These are phyloP conservation scores for Biston stratarius DNA, from an alignment of 2,888 invertebrate species.

Conservation along the genomic window DNA sequence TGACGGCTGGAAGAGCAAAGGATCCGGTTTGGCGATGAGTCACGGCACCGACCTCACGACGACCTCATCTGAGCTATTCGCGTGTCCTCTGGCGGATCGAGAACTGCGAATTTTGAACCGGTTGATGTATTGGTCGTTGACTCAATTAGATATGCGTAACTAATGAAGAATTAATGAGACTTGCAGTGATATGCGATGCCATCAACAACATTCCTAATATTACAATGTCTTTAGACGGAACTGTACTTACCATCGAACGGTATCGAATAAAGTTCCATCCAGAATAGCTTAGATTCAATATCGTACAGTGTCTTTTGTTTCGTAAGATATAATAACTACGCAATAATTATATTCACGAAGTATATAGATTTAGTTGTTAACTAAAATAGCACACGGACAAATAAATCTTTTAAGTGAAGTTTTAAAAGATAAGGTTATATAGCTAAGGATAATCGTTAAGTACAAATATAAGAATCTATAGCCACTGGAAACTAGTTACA, in stretches of 20 bases:
- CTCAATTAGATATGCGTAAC: conserved; percentile 1
- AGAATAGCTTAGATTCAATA: no score
- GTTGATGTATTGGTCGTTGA: not conserved
- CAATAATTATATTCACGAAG: no score
- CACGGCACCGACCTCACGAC: conserved; percentile 69
- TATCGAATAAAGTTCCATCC: no score
- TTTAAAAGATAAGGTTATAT: not conserved
- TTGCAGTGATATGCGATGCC: not conserved
- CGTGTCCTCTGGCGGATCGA: conserved; percentile 49
- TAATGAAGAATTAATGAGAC: not conserved
- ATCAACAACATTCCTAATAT: no score
- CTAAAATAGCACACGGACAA: no score
- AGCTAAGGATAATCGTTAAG: not conserved
- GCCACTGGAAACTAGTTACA: conserved; percentile 19
- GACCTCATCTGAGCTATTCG: conserved; percentile 63
- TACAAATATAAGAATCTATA: not conserved
- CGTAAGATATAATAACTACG: no score
- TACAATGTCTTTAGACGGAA: no score
- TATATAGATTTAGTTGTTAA: no score
- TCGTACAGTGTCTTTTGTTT: no score
- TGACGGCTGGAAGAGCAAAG: conserved; percentile 42
- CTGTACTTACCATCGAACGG: no score
- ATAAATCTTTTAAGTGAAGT: no score
- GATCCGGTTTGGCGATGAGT: conserved; percentile 79
- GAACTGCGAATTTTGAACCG: conserved; percentile 25